Base-by-base conservation (phyloP, 2,113 vertebrate species). In the Petaurus breviceps region DNA sequence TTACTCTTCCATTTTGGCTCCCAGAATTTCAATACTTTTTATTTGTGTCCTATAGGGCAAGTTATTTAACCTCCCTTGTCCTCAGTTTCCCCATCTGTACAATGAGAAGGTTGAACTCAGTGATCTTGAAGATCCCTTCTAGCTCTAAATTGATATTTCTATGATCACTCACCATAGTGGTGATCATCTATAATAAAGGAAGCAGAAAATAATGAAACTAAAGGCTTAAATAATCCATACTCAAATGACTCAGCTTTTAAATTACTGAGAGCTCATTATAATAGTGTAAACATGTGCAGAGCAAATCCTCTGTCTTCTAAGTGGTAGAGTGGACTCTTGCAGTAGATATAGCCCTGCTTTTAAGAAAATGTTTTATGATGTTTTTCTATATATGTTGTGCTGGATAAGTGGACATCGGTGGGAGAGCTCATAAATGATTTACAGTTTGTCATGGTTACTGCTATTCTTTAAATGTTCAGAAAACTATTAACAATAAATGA, bases 401-500 rank as follows among this genome's bases (percentile, higher is more conserved):
- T 91, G 95, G 93, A 97, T 94, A 93, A 97, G 96, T 93, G 90
- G 93, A n/a, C 23, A 91, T 77, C 49, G 61, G 0, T 52, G 93
- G 49, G 43, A 9, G 28, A 53, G 25, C 91, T 94, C 95, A 95
- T 96, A 96, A 96, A 96, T 96, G 0, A 96, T 93, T 97, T 96
- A 55, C 37, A 90, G 84, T 92, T 51, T 16, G 28, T 96, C 51
- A 57, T 47, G 50, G 55, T 28, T 94, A 93, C 97, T 98, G 92
- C 95, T 94, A 97, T 14, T 2, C 26, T 53, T 12, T 57, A 51
- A 43, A 3, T 55, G 31, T 93, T 98, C 94, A 92, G 92, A 96
- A 97, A 98, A 98, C 90, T 94, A 97, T 98, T 98, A 97, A 92
- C 92, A 93, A 61, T 92, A 97, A 98, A 51, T 25, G 53, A 96